Evolutionary conservation across 2,113 vertebrate genomes (phyloP).

Genomic region (Bos javanicus): DNA sequence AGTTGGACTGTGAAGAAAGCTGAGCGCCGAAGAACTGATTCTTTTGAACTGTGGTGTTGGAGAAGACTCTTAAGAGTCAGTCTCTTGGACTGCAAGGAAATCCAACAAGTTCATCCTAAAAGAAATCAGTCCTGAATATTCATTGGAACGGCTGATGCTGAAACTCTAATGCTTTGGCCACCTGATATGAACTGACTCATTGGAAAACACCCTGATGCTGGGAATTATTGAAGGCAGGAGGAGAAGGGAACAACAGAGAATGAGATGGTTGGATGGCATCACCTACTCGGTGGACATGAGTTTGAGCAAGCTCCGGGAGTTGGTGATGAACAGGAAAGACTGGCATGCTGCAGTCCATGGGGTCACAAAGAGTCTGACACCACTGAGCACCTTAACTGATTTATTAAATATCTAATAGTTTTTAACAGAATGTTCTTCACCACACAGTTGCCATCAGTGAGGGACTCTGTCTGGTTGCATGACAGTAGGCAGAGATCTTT

Average conservation of each 20-base stretch:
- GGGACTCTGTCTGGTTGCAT: not conserved
- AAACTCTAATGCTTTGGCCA: not conserved
- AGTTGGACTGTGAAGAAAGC: not conserved
- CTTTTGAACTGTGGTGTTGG: not conserved
- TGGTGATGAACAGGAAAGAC: not conserved
- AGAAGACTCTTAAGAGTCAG: not conserved
- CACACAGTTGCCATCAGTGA: not conserved
- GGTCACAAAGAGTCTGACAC: not conserved
- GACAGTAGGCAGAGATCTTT: not conserved
- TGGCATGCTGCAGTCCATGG: not conserved
- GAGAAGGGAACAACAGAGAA: not conserved
- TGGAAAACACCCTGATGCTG: not conserved
- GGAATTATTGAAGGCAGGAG: not conserved
- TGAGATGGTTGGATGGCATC: not conserved
- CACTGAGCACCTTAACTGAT: not conserved
- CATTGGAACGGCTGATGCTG: not conserved
- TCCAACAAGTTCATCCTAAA: not conserved
- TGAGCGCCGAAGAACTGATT: fast-evolving
- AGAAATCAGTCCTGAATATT: not conserved
- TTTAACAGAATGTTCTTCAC: not conserved
- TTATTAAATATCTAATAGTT: not conserved
- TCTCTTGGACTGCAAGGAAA: not conserved
- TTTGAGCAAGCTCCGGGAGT: not conserved
- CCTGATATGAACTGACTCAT: not conserved
- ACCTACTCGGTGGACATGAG: not conserved